Percentiles rank a stretch among this genome's conserved stretches.
phyloP scores from a whole-genome alignment of 2,797 vertebrate genomes.

The Bovichtus diacanthus region DNA sequence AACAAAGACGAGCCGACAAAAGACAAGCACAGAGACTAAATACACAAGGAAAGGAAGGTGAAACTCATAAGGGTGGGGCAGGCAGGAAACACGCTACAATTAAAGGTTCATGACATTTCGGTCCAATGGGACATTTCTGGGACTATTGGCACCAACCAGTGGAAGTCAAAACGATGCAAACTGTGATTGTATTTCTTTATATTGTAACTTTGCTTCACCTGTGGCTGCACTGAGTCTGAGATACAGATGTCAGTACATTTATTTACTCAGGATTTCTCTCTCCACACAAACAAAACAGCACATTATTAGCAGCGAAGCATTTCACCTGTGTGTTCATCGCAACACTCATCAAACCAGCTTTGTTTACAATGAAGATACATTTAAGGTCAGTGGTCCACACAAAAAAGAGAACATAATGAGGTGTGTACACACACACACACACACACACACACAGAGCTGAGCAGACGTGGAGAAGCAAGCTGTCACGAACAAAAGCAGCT shows the following conservation, averaged over 20 bases:
- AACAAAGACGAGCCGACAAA: too few species aligned
- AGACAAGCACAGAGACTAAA: too few species aligned
- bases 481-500: conserved; percentile 32
- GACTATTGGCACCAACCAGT: too few species aligned
- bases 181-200: too few species aligned
- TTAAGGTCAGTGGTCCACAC: conserved; percentile 15
- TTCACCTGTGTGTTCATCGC: conserved; percentile 3
- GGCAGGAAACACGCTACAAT: too few species aligned
- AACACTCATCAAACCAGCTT: neutral
- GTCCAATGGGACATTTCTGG: too few species aligned
- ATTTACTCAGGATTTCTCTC: too few species aligned
- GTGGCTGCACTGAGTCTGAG: neutral
- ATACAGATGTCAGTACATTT: neutral
- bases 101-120: too few species aligned
- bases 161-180: too few species aligned
- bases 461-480: neutral
- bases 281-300: conserved; percentile 8
- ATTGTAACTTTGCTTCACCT: too few species aligned
- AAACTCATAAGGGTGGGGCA: too few species aligned
- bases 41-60: too few species aligned
- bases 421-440: neutral
- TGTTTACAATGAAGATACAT: conserved; percentile 5
- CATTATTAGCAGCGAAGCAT: conserved; percentile 5
- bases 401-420: conserved; percentile 28
- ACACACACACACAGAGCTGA: neutral